Base-by-base conservation (phyloP, 2,888 invertebrate species). In the Clivina fossor region DNA sequence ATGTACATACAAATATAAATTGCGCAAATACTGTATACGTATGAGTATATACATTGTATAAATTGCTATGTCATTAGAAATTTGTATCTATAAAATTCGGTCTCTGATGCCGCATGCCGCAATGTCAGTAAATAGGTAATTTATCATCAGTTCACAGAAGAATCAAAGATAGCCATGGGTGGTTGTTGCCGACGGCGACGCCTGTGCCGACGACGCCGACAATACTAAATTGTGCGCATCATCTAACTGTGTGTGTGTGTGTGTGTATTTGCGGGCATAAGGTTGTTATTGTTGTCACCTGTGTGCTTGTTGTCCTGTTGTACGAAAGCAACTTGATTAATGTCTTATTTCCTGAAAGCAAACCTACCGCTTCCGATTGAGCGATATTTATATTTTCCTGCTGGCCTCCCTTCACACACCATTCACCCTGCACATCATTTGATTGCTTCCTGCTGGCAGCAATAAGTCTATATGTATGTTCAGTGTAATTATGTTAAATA, bases 321-420 rank as follows among this genome's bases (percentile, higher is more conserved):
- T n/a, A n/a, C n/a, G n/a, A n/a, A n/a, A n/a, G n/a, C n/a, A n/a
- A n/a, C n/a, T n/a, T 63, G 63, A 63, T 63, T 63, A 62, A 63
- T 63, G 61, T 59, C 59, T 60, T 60, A 61, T 49, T 60, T 63
- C 61, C 61, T 60, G 60, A 59, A 60, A 60, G 55, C 47, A 30
- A 38, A 30, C n/a, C n/a, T n/a, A n/a, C 4, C 30, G 40, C 55
- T 55, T 55, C 55, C 55, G 55, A 55, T 40, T 47, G 28, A 47
- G n/a, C n/a, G 46, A 55, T 55, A 55, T 55, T 55, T 55, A 38
- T 46, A 55, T 54, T 54, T 55, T 28, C 53, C 35, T 11, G 13
- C 13, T 3, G 24, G 26, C 18, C 4, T 13, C 35, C 2, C 35
- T n/a, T n/a, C n/a, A n/a, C n/a, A n/a, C n/a, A n/a, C n/a, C n/a